These are phyloP conservation scores for Penaeus chinensis DNA, from an alignment of 1,140 invertebrate genomes.

Conservation along the genomic window DNA sequence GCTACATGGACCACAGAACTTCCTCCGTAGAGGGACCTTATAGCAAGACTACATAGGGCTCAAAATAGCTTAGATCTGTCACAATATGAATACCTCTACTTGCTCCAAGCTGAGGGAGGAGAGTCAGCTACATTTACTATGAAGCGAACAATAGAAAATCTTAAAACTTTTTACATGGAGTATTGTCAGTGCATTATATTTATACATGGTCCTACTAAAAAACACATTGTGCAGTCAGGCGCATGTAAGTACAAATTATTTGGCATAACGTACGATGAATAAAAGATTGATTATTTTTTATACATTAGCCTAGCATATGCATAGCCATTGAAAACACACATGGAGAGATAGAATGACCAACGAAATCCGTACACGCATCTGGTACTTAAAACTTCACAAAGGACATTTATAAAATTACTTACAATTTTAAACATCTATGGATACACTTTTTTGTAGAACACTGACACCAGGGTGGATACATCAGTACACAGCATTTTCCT, in stretches of 20 bases:
- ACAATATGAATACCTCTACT: conserved; percentile 40
- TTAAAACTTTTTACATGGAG: conserved; percentile 60
- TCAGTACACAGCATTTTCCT: conserved; percentile 55
- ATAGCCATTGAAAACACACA: conserved; percentile 62
- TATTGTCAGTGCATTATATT: conserved; percentile 60
- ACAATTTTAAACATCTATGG: conserved; percentile 63
- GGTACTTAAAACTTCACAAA: conserved; percentile 60
- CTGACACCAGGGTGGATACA: conserved; percentile 59
- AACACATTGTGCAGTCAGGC: conserved; percentile 60
- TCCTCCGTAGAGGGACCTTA: conserved; percentile 21
- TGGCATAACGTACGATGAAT: conserved; percentile 60
- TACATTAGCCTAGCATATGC: conserved; percentile 59
- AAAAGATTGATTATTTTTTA: conserved; percentile 52
- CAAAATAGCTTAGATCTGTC: conserved; percentile 56
- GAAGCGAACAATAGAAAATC: conserved; percentile 60
- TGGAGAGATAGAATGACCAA: conserved; percentile 56
- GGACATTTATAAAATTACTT: conserved; percentile 63
- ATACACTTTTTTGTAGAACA: conserved; percentile 61
- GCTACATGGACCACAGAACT: neutral
- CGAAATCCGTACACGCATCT: conserved; percentile 47
- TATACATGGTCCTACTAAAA: conserved; percentile 59
- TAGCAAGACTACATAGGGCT: conserved; percentile 48
- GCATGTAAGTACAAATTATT: conserved; percentile 62
- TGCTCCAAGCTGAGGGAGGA: conserved; percentile 56
- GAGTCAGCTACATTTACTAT: conserved; percentile 55